phyloP scores from a whole-genome alignment of 2,113 vertebrate species.

The Macquaria australasica region DNA sequence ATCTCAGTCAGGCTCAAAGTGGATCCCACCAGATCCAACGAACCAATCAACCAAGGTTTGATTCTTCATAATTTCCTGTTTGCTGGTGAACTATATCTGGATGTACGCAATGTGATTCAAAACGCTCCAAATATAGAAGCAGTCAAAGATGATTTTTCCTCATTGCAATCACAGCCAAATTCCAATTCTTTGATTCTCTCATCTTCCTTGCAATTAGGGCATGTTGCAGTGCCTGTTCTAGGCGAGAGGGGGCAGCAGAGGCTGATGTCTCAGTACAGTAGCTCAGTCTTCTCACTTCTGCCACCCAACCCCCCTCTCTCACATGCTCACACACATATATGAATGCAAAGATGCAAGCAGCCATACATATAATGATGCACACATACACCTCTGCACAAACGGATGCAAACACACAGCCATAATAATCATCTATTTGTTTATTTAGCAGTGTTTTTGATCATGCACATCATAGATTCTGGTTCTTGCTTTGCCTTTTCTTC shows the following conservation, averaged over 20 bases:
- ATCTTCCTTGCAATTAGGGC: slow-evolving; percentile 77
- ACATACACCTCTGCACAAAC: neutral
- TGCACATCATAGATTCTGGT: neutral
- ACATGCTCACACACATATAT: slow-evolving; percentile 25
- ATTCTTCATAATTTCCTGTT: slow-evolving; percentile 43
- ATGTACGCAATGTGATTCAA: slow-evolving; percentile 35
- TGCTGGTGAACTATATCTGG: slow-evolving; percentile 17
- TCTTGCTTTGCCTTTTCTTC: neutral
- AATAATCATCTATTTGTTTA: neutral
- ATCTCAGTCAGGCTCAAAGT: slow-evolving; percentile 68
- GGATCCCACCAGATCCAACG: slow-evolving; percentile 67
- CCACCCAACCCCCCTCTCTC: slow-evolving; percentile 49
- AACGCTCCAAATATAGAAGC: slow-evolving; percentile 68
- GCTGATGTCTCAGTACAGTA: slow-evolving; percentile 17
- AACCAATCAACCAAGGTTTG: slow-evolving; percentile 78
- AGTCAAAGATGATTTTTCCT: slow-evolving; percentile 62
- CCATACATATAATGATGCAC: neutral
- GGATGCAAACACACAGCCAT: slow-evolving; percentile 30
- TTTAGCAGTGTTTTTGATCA: neutral
- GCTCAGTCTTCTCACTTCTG: slow-evolving; percentile 15
- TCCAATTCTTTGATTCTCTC: slow-evolving; percentile 74
- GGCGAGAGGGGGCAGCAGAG: slow-evolving; percentile 68
- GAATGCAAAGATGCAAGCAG: slow-evolving; percentile 22
- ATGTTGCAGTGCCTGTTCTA: slow-evolving; percentile 62
- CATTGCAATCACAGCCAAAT: slow-evolving; percentile 73